These are phyloP conservation scores for Patella ulyssiponensis DNA, from an alignment of 2,888 invertebrate species.

Conservation along the genomic window DNA sequence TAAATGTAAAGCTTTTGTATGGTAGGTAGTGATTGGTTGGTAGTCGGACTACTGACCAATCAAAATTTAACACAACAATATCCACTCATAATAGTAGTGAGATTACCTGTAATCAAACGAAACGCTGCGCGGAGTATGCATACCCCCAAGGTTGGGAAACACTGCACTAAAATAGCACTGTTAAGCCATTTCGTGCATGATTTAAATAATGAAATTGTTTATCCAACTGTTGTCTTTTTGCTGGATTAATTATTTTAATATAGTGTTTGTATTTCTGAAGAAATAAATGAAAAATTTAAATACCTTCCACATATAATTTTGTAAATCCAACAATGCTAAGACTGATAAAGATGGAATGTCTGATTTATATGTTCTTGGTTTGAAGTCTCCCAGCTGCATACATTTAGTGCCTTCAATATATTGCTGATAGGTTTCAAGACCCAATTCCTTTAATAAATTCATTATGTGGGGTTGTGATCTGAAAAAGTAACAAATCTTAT, in stretches of 20 bases:
- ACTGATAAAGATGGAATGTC: constrained; percentile 64
- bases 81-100: no score
- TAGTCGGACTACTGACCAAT: no score
- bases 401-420: constrained; percentile 63
- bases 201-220: no score
- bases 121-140: no score
- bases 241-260: background rate
- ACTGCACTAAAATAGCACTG: no score
- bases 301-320: constrained; percentile 62
- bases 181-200: no score
- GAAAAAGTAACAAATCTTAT: constrained; percentile 14
- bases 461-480: constrained; percentile 69
- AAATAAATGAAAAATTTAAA: background rate
- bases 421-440: constrained; percentile 61
- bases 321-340: constrained; percentile 63
- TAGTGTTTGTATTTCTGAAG: background rate
- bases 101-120: no score
- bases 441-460: constrained; percentile 63
- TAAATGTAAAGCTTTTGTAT: no score
- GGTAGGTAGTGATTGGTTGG: no score
- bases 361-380: constrained; percentile 58
- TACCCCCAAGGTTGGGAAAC: no score
- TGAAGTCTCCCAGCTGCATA: constrained; percentile 60
- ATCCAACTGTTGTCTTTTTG: no score
- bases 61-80: no score